Base-by-base conservation (phyloP, 2,113 vertebrate genomes). In the Corvus moneduloides region DNA sequence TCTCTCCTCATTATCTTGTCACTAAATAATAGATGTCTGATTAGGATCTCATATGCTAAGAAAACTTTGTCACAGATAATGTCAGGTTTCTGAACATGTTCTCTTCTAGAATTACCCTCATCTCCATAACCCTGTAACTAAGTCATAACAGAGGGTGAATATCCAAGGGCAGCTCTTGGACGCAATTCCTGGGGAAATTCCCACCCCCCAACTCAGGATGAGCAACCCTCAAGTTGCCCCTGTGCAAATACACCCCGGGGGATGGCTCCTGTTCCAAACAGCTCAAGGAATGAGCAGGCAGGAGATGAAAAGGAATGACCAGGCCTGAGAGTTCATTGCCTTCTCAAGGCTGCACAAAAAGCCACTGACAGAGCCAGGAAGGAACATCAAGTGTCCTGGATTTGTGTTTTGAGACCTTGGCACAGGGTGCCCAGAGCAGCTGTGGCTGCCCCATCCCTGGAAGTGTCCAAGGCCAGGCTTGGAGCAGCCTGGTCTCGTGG, bases 1-100 rank as follows among this genome's bases (percentile, higher is more conserved):
- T 71, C 61, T 62, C 52, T 64, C 79, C 52, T 64, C 11, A 4
- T 76, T 69, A 86, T 95, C 87, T 73, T 71, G 62, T 81, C 35
- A 27, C 80, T 78, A 62, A 96, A 82, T 92, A 86, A 96, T 94
- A 86, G 61, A 84, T 72, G 79, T 41, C 66, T 49, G 90, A 93
- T 94, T 75, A 33, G 14, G 18, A 90, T 81, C 85, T 89, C 18
- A 43, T 41, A 78, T 61, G 76, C 73, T 71, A 41, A 87, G 79
- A 96, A 68, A 77, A 87, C 46, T 74, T 80, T 9, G 55, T 63
- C 55, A 67, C 46, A 88, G 89, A 92, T 93, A 39, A 77, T 68
- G 62, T 55, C 89, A 95, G 87, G 75, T 87, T 94, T 93, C 82
- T 91, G 72, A 93, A 41, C 30, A 27, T 78, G 61, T 75, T 94